These are phyloP conservation scores for Ctenodactylus gundi DNA, from an alignment of 2,113 vertebrate species.

Conservation along the genomic window DNA sequence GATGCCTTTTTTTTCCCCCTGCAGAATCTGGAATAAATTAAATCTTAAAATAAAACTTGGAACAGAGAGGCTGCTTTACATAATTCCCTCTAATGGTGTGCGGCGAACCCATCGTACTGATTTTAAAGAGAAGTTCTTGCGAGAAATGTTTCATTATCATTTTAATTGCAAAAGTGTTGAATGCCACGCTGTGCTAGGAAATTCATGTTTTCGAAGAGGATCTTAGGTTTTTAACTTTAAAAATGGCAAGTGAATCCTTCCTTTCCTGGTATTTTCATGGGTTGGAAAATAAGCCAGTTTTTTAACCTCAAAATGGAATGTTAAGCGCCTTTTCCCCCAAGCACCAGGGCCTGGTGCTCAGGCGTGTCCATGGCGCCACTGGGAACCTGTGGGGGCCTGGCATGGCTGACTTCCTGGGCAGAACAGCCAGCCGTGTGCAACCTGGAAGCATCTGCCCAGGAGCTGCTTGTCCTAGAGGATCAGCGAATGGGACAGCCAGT, in stretches of 20 bases:
- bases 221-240: conserved; percentile 52
- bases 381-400: not conserved
- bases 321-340: not conserved
- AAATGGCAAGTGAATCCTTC: conserved; percentile 29
- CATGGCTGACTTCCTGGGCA: conserved; percentile 13
- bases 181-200: conserved; percentile 38
- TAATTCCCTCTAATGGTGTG: conserved; percentile 76
- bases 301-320: conserved; percentile 40
- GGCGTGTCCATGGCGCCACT: not conserved
- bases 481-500: not conserved
- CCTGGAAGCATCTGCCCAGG: not conserved
- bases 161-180: conserved; percentile 66
- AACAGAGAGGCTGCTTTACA: conserved; percentile 69
- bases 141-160: conserved; percentile 65
- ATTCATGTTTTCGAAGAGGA: conserved; percentile 37
- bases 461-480: not conserved
- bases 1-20: conserved; percentile 60
- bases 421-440: not conserved
- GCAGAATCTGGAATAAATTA: conserved; percentile 76
- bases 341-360: not conserved
- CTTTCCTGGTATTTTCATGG: conserved; percentile 24
- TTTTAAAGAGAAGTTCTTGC: conserved; percentile 56
- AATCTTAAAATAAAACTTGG: conserved; percentile 77
- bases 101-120: conserved; percentile 40
- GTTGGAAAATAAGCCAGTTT: conserved; percentile 47